These are phyloP conservation scores for Gandaritis pyraliata DNA, from an alignment of 2,888 invertebrate species.

Conservation along the genomic window DNA sequence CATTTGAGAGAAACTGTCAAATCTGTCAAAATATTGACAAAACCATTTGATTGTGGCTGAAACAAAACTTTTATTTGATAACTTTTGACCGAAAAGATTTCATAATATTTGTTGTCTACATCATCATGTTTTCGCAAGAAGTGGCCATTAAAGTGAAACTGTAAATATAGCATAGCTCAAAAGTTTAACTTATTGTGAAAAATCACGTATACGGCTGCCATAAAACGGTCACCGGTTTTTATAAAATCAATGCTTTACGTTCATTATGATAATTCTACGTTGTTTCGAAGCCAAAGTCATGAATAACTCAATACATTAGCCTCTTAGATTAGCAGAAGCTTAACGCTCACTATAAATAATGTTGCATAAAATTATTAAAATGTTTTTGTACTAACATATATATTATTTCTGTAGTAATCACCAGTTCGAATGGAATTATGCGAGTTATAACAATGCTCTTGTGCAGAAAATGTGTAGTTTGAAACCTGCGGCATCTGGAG, in stretches of 20 bases:
- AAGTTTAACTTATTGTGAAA: neutral
- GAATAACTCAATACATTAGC: constrained; percentile 9
- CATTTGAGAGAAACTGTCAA: too few species aligned
- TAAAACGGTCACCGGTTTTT: neutral
- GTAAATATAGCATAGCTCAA: too few species aligned
- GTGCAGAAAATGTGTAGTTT: constrained; percentile 1
- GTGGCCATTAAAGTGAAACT: too few species aligned
- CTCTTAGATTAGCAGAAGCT: constrained; percentile 4
- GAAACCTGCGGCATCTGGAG: constrained; percentile 12
- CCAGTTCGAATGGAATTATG: constrained; percentile 1
- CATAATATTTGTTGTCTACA: too few species aligned
- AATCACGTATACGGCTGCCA: neutral
- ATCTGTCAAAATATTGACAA: too few species aligned
- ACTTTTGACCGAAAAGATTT: too few species aligned
- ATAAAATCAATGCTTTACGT: constrained; percentile 2
- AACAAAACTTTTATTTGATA: too few species aligned
- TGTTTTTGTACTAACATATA: neutral
- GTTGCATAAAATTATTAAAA: neutral
- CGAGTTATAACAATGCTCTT: neutral
- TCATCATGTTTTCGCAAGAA: too few species aligned
- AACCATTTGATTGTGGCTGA: too few species aligned
- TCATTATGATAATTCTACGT: neutral
- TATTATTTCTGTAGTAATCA: neutral
- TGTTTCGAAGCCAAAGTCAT: constrained; percentile 14
- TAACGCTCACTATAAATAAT: neutral